Evolutionary conservation across 2,888 invertebrate species (phyloP).

Genomic region (Lathronympha strigana): DNA sequence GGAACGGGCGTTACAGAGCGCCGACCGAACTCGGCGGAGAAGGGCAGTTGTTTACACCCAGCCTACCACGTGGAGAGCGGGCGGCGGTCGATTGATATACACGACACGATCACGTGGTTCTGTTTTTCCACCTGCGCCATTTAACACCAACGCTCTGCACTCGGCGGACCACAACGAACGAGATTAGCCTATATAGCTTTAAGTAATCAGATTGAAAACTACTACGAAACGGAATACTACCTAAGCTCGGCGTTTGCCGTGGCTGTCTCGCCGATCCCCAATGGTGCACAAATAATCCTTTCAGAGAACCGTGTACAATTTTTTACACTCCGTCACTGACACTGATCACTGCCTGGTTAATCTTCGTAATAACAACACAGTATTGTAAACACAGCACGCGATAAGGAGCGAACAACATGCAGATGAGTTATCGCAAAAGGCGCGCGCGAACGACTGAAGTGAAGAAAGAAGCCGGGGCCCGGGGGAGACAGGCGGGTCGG

Average conservation of each 20-base stretch:
- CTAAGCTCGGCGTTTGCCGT: constrained; percentile 80
- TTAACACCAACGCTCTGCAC: constrained; percentile 49
- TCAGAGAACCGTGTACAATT: constrained; percentile 48
- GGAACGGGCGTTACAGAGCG: constrained; percentile 11
- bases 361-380: constrained; percentile 71
- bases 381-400: constrained; percentile 78
- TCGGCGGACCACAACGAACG: constrained; percentile 51
- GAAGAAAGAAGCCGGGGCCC: constrained; percentile 43
- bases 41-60: constrained; percentile 46
- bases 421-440: constrained; percentile 63
- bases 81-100: constrained; percentile 60
- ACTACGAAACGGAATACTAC: constrained; percentile 67
- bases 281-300: constrained; percentile 52
- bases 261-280: constrained; percentile 66
- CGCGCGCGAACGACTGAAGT: constrained; percentile 77
- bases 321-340: constrained; percentile 63
- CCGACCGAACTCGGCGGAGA: constrained; percentile 30
- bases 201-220: constrained; percentile 72
- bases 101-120: constrained; percentile 72
- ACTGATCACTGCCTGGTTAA: constrained; percentile 63
- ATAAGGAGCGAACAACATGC: constrained; percentile 58
- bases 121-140: constrained; percentile 61
- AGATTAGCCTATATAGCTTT: constrained; percentile 58
- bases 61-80: constrained; percentile 74
- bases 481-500: constrained; percentile 45